Conservation (phyloP, 2,113 vertebrate species). For the Budorcas taxicolor region DNA sequence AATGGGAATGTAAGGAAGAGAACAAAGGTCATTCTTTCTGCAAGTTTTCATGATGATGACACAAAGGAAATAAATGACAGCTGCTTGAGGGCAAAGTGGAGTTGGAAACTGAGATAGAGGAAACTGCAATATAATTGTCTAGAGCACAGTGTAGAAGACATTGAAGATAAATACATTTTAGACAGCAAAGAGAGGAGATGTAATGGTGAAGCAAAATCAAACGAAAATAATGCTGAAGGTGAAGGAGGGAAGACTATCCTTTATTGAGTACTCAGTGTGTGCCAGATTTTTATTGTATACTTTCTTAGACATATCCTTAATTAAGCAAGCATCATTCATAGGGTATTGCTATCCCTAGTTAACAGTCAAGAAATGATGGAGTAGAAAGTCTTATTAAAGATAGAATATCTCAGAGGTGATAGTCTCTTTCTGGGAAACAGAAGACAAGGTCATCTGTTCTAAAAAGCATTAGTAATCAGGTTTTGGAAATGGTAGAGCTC, state of each 20-base stretch:
- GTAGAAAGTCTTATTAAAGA: not conserved
- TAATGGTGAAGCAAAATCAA: not conserved
- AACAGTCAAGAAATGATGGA: not conserved
- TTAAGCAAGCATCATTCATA: not conserved
- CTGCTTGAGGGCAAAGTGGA: not conserved
- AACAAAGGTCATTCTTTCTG: not conserved
- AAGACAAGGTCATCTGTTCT: not conserved
- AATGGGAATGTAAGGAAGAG: not conserved
- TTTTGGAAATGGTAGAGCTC: not conserved
- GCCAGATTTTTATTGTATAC: not conserved
- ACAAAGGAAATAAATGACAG: not conserved
- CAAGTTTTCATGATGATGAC: not conserved
- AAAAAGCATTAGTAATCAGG: rapidly evolving
- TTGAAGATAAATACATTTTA: not conserved
- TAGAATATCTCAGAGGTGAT: not conserved
- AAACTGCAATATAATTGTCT: not conserved
- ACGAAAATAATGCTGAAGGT: not conserved
- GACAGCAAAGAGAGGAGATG: not conserved
- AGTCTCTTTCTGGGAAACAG: not conserved
- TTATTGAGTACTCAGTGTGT: not conserved
- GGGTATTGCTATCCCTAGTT: not conserved
- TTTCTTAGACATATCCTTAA: not conserved
- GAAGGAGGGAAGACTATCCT: not conserved
- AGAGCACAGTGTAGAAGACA: not conserved
- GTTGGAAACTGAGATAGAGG: not conserved